These are phyloP conservation scores for Suncus etruscus DNA, from an alignment of 2,113 vertebrate genomes.

Conservation along the genomic window DNA sequence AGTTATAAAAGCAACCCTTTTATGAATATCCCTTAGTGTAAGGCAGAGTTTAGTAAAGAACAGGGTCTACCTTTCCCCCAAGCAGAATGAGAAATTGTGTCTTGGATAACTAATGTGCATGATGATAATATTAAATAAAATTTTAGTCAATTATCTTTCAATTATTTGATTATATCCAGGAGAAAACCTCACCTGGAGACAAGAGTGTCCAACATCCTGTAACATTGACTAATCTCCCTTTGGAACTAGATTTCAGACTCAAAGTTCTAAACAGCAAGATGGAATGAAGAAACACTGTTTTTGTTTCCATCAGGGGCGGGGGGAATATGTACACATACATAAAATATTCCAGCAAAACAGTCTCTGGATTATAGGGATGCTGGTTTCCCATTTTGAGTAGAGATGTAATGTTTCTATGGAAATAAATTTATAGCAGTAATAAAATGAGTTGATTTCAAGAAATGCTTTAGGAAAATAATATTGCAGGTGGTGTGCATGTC, in stretches of 20 bases:
- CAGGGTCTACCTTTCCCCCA: neutral
- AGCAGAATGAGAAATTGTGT: neutral
- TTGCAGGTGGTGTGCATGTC: neutral
- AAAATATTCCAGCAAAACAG: neutral
- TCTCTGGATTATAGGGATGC: neutral
- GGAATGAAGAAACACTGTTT: neutral
- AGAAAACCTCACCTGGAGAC: neutral
- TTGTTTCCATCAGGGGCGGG: neutral
- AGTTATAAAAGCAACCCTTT: neutral
- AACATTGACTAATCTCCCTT: neutral
- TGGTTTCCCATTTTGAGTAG: constrained; percentile 4
- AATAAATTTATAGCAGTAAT: constrained; percentile 27
- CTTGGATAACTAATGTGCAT: rapidly evolving
- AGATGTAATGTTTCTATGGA: constrained; percentile 5
- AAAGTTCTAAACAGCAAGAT: neutral
- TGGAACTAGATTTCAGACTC: neutral
- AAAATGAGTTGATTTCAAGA: constrained; percentile 23
- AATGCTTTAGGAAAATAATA: constrained; percentile 8
- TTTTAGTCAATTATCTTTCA: neutral
- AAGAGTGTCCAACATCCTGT: neutral
- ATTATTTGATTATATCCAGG: neutral
- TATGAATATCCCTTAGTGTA: neutral
- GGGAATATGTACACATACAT: neutral
- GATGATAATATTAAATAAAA: neutral
- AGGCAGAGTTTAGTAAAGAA: neutral